Conservation (phyloP, 2,113 vertebrate genomes). For the Antennarius striatus region DNA sequence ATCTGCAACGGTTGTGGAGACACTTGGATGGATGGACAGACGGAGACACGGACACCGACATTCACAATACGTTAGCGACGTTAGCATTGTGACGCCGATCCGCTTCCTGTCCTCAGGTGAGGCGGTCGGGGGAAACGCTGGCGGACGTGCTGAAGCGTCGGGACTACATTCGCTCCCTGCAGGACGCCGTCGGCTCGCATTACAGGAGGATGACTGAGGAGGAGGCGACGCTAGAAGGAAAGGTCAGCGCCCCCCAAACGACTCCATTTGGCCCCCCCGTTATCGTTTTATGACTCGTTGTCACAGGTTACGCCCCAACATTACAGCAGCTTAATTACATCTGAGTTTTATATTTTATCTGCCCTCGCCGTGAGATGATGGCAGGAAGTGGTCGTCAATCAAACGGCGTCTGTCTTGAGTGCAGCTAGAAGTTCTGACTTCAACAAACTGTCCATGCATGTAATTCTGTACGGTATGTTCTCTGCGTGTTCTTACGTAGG, state of each 20-base stretch:
- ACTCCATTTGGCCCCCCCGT: no score
- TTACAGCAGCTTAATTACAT: not conserved
- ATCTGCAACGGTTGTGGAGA: no score
- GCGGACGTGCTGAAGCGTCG: slow-evolving; percentile 63
- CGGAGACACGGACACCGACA: no score
- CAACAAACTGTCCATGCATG: not conserved
- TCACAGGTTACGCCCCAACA: no score
- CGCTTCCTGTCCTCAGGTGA: slow-evolving; percentile 70
- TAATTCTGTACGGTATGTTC: slow-evolving; percentile 2
- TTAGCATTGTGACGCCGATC: not conserved
- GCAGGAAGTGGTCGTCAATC: no score
- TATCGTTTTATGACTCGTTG: no score
- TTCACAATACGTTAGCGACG: not conserved
- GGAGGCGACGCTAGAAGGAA: slow-evolving; percentile 65
- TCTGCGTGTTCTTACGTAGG: slow-evolving; percentile 57
- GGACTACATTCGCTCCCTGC: slow-evolving; percentile 78
- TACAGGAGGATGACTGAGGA: slow-evolving; percentile 62
- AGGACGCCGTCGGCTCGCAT: slow-evolving; percentile 62
- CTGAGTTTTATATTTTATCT: not conserved
- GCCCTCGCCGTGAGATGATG: no score
- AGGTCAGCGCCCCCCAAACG: slow-evolving; percentile 66
- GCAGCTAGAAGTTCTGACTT: no score
- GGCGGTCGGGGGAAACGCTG: slow-evolving; percentile 65
- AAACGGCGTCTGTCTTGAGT: no score
- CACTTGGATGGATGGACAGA: no score